Evolutionary conservation across 2,113 vertebrate species (phyloP), one percentile per base, ranked within the genome.

Genomic region (Coryphaenoides rupestris): DNA sequence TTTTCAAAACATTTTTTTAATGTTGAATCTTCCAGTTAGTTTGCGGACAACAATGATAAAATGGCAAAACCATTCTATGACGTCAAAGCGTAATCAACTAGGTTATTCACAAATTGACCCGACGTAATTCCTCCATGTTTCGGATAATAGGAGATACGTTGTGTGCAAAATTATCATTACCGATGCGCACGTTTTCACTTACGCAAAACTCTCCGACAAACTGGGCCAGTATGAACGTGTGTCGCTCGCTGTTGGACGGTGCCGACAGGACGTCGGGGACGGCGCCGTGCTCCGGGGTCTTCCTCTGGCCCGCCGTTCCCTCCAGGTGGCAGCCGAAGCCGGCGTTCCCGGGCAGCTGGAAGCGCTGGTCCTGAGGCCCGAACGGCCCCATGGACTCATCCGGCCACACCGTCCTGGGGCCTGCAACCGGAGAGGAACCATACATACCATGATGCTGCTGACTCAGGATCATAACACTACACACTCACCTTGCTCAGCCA

Each of bases 351-450:
- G 94, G 95, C 62, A 98, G 85, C 68, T 92, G 94, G 81, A 96
- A 95, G 17, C 92, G 87, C 71, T 92, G 91, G 77, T 98, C 95
- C 66, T 95, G 93, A 63, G 92, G 92, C 13, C 93, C 93, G 65
- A 95, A 94, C 0, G 91, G 93, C 2, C 92, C 94, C 92, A 94
- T 95, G 22, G 24, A 85, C 78, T 96, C 93, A 77, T 96, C 94
- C 0, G 93, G 94, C 94, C 92, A 94, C 3, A 95, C 87, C 3
- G 93, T 95, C 66, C 84, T 88, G 9, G 87, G 88, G 58, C 89
- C 95, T 98, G 50, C 53, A n/a, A 55, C 62, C 59, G 15, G 47
- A 28, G 54, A 13, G 33, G 33, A 40, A 40, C n/a, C n/a, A n/a
- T n/a, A n/a, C 33, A 12, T 10, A 40, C 33, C 9, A 40, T 40